These are phyloP conservation scores for Lagopus leucura DNA, from an alignment of 2,113 vertebrate genomes.

Conservation along the genomic window DNA sequence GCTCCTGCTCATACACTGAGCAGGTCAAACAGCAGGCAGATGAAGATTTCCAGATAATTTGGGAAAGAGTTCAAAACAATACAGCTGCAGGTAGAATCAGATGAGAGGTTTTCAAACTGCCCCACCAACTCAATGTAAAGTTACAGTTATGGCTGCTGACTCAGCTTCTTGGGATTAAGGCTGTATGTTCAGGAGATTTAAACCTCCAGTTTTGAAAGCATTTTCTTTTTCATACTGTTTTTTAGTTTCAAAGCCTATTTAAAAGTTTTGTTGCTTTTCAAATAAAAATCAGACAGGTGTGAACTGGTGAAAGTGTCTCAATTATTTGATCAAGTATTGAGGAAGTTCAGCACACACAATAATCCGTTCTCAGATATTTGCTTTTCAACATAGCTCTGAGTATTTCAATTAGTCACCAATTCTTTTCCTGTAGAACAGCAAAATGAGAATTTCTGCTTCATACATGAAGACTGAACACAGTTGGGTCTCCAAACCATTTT, in stretches of 20 bases:
- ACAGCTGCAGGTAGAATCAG: background rate
- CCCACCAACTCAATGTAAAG: background rate
- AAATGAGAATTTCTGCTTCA: constrained; percentile 23
- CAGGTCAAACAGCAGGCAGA: background rate
- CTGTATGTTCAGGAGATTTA: background rate
- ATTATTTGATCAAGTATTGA: background rate
- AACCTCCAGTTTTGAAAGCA: background rate
- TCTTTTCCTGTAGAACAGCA: background rate
- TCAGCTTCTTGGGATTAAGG: background rate
- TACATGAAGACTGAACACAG: background rate
- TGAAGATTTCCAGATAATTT: background rate
- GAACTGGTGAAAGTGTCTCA: background rate
- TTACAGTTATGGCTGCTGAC: background rate
- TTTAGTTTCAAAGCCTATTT: background rate
- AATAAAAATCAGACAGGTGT: background rate
- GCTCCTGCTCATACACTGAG: background rate
- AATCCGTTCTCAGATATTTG: background rate
- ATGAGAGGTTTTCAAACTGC: background rate
- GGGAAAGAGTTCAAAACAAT: background rate
- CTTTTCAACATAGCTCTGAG: background rate
- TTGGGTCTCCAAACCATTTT: background rate
- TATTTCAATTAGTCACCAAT: background rate
- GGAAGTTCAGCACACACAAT: background rate
- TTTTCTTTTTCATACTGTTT: background rate
- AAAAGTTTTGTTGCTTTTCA: background rate